Base-by-base conservation (phyloP, 2,113 vertebrate genomes). In the Dermatemys mawii region DNA sequence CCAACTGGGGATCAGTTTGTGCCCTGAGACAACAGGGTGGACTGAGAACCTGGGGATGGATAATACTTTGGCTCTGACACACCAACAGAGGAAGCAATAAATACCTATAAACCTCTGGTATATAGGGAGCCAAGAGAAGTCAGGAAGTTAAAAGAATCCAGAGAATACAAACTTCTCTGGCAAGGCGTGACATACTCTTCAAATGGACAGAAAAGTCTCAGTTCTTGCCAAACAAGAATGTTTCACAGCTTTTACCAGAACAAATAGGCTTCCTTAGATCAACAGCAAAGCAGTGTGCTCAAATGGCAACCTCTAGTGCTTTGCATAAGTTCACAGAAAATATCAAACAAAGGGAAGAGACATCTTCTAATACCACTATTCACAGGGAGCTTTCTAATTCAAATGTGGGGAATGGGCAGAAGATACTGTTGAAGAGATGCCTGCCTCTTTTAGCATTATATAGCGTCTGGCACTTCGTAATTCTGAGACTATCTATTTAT, bases 1-100 rank as follows among this genome's bases (percentile, higher is more conserved):
- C 7, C 78, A 11, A 49, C 78, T n/a, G 29, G 0, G 0, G 32
- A 41, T 4, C 53, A 5, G 4, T 38, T 73, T 2, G 5, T 1
- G 78, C 1, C 0, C 53, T 5, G 76, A 70, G 11, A 1, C 0
- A 1, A 55, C 29, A 41, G 17, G 41, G 17, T 55, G 44, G 75
- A 22, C 0, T 2, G 57, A 80, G 49, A 27, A 8, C 1, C 22
- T 2, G 35, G 21, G 17, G 26, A 27, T 4, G 11, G 46, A 2
- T 0, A 5, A 35, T 0, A 8, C 41, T 78, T 5, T 0, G 63
- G 32, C 35, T 24, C 26, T 3, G 89, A 54, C 81, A 86, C 2
- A 44, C 32, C 7, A 63, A 35, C 41, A 70, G 90, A 53, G 89
- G 93, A 53, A 8, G 5, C 83, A 48, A 76, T n/a, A n/a, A n/a